Evolutionary conservation across 2,797 vertebrate species (phyloP), one percentile per base, ranked within the genome.

Genomic region (Anguilla anguilla): DNA sequence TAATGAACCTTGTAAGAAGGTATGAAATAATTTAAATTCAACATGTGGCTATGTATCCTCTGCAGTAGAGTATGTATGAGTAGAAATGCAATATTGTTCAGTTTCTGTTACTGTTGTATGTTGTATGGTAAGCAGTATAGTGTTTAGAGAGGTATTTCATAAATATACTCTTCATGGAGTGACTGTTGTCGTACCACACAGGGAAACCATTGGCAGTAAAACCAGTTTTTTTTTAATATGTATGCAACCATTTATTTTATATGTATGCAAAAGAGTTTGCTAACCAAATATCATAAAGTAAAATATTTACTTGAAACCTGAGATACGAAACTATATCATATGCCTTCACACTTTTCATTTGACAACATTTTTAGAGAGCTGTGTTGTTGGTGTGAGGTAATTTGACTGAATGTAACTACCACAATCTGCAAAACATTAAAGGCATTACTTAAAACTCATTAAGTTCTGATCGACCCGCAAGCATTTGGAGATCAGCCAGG

Each of bases 1-100:
- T 5, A 7, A 64, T 28, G 94, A 95, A 51, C 97, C 98, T 3
- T 99, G 98, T 90, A 94, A 94, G 90, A 99, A 98, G 97, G 98
- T 99, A 93, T 91, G 87, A 86, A 53, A 49, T 49, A 1, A 51
- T n/a, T 82, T n/a, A 25, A 51, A 46, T n/a, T 49, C 7, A 19
- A 81, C 17, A 51, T 82, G 5, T 51, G 6, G 0, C 46, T 49
- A 35, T n/a, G 19, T 82, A 49, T 51, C 39, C 39, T 22, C 6
- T 81, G 35, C 39, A 22, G 19, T 82, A 51, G 11, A 15, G 72
- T 77, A 77, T 39, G 15, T 77, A 31, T n/a, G 11, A 31, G 35
- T 43, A 22, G 39, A 79, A 5, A 17, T 31, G 31, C 31, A 69
- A 28, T 69, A 28, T 69, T n/a, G 10, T 35, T 69, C 2, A 5